These are phyloP conservation scores for Lophius piscatorius DNA, from an alignment of 2,113 vertebrate species.

Conservation along the genomic window DNA sequence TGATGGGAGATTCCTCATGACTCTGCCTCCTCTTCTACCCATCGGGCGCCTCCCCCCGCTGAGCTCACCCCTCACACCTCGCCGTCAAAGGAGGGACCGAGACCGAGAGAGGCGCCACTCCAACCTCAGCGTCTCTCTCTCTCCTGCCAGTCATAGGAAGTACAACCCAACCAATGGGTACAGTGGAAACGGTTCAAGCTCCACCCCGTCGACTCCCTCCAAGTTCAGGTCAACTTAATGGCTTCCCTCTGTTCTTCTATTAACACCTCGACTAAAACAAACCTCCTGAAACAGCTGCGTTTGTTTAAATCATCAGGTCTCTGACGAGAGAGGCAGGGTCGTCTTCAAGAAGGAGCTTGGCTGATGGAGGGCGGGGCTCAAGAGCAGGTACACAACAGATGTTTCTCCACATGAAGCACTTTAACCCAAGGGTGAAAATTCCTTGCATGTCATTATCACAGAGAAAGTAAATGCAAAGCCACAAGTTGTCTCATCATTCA, in stretches of 20 bases:
- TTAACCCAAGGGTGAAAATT: too few relatives aligned
- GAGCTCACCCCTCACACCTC: conserved; percentile 48
- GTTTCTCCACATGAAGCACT: too few relatives aligned
- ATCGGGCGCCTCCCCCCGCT: conserved; percentile 45
- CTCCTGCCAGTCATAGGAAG: conserved; percentile 44
- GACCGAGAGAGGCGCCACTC: conserved; percentile 54
- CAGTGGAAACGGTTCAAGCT: conserved; percentile 32
- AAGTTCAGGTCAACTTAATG: conserved; percentile 76
- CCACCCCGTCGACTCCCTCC: conserved; percentile 62
- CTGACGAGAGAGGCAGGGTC: conserved; percentile 50
- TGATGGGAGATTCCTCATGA: conserved; percentile 8
- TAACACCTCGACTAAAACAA: too few relatives aligned
- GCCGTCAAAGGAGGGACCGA: conserved; percentile 28
- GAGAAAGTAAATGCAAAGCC: too few relatives aligned
- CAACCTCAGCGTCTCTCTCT: conserved; percentile 67
- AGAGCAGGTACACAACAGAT: conserved; percentile 42
- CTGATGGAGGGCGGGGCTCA: conserved; percentile 42
- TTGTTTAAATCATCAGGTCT: conserved; percentile 34
- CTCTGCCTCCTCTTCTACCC: conserved; percentile 49
- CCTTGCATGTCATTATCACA: too few relatives aligned
- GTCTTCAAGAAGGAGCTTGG: conserved; percentile 37
- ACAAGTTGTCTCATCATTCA: too few relatives aligned
- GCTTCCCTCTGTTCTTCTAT: not conserved
- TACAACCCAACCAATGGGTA: conserved; percentile 47
- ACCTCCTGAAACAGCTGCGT: not conserved